phyloP scores from a whole-genome alignment of 1,140 invertebrate species.

The Ostrea denselamellosa region DNA sequence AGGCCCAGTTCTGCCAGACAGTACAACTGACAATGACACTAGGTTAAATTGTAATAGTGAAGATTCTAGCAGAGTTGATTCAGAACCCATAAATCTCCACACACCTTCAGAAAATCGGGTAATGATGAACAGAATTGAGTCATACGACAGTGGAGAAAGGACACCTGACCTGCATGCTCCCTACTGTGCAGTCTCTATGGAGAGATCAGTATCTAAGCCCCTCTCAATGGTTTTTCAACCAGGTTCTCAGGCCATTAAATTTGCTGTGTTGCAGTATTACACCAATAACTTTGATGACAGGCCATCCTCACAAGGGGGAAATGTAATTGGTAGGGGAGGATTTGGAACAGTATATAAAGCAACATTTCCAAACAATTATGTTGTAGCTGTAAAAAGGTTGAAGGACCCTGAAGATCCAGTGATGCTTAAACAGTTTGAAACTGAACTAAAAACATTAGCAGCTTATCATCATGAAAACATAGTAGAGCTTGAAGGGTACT shows the following conservation, averaged over 20 bases:
- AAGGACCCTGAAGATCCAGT: slow-evolving; percentile 64
- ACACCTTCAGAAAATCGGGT: neutral
- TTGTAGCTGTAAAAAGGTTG: slow-evolving; percentile 84
- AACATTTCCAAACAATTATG: slow-evolving; percentile 61
- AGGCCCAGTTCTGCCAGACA: neutral
- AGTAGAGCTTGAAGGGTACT: slow-evolving; percentile 84
- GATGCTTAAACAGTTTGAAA: slow-evolving; percentile 83
- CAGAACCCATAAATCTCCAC: neutral
- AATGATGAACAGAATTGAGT: slow-evolving; percentile 46
- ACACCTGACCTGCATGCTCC: slow-evolving; percentile 1
- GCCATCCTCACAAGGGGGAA: slow-evolving; percentile 67
- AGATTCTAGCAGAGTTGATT: neutral
- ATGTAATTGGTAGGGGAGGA: slow-evolving; percentile 83
- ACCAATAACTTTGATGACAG: slow-evolving; percentile 74
- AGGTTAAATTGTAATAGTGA: neutral
- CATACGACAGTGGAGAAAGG: slow-evolving; percentile 53
- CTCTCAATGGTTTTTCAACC: slow-evolving; percentile 14
- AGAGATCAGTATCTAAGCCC: neutral
- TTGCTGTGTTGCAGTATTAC: slow-evolving; percentile 77
- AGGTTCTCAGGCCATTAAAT: slow-evolving; percentile 66
- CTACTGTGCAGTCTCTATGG: neutral
- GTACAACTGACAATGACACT: neutral
- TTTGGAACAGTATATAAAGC: slow-evolving; percentile 86
- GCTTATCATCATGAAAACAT: slow-evolving; percentile 84
- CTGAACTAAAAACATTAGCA: slow-evolving; percentile 80